phyloP scores from a whole-genome alignment of 2,113 vertebrate species.

The Ochotona princeps region DNA sequence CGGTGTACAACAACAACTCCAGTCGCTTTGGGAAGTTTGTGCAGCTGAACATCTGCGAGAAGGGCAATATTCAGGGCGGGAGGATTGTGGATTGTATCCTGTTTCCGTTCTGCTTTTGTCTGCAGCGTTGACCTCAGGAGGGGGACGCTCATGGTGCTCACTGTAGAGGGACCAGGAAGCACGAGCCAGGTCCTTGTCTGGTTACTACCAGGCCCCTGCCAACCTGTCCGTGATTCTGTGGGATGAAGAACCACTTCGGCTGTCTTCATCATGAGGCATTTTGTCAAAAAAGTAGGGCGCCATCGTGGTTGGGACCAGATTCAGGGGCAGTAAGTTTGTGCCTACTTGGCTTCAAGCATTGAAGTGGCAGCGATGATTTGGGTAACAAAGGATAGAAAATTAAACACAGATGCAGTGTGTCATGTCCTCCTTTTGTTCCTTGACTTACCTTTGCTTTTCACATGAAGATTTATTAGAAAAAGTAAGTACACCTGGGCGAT shows the following conservation, averaged over 20 bases:
- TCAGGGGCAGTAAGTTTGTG: neutral
- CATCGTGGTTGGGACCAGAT: neutral
- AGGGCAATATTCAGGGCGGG: slow-evolving; percentile 98
- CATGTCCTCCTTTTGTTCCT: slow-evolving; percentile 82
- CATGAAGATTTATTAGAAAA: slow-evolving; percentile 94
- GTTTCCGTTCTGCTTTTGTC: neutral
- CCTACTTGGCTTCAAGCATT: neutral
- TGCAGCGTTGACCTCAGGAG: rapidly evolving
- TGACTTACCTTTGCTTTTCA: slow-evolving; percentile 83
- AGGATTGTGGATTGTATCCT: slow-evolving; percentile 99
- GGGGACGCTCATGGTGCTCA: neutral
- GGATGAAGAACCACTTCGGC: neutral
- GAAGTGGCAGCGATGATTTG: neutral
- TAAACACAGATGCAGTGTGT: neutral
- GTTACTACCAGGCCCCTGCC: neutral
- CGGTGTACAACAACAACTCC: slow-evolving; percentile 99
- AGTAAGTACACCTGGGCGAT: slow-evolving; percentile 83
- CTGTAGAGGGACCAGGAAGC: neutral
- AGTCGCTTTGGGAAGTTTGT: slow-evolving; percentile 99
- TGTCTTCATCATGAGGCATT: neutral
- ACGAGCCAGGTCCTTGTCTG: neutral
- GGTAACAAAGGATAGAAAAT: neutral
- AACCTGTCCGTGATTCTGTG: neutral
- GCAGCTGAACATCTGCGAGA: slow-evolving; percentile 95
- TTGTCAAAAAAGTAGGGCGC: neutral